Conservation (phyloP, 2,888 invertebrate genomes). For the Chromoteleia sp. region DNA sequence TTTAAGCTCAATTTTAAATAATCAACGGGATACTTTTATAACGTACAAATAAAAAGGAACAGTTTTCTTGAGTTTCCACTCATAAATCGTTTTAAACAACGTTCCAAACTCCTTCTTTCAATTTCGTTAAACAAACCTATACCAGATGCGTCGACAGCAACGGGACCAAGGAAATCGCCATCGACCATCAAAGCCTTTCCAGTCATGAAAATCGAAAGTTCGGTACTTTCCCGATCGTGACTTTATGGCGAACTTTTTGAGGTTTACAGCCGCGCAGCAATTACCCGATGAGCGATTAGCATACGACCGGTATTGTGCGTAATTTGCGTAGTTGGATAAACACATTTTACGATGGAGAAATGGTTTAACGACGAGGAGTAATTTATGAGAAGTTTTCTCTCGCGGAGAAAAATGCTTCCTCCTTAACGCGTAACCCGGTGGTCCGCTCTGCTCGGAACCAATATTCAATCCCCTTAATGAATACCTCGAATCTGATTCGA, state of each 20-base stretch:
- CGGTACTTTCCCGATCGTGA: conserved; percentile 50
- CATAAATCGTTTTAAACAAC: too few relatives aligned
- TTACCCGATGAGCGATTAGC: conserved; percentile 58
- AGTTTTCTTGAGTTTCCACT: too few relatives aligned
- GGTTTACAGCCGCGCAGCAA: conserved; percentile 54
- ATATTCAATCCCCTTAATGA: conserved; percentile 18
- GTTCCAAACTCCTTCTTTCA: not conserved
- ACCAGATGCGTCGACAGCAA: conserved; percentile 33
- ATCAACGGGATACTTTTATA: too few relatives aligned
- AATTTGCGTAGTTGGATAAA: conserved; percentile 54
- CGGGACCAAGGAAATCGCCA: conserved; percentile 20
- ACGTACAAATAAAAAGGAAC: too few relatives aligned
- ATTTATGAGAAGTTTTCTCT: conserved; percentile 54
- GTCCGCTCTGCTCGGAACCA: conserved; percentile 30
- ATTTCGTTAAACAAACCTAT: not conserved
- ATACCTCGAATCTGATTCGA: not conserved
- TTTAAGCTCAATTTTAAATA: too few relatives aligned
- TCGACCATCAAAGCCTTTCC: conserved; percentile 24
- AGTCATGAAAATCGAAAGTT: conserved; percentile 53
- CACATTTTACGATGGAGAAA: conserved; percentile 51
- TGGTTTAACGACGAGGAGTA: conserved; percentile 48
- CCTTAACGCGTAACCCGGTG: conserved; percentile 49
- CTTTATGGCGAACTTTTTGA: conserved; percentile 55
- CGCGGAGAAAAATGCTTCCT: conserved; percentile 19
- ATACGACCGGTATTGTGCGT: conserved; percentile 57